phyloP scores from a whole-genome alignment of 2,888 invertebrate genomes.

The Dinocampus coccinellae region DNA sequence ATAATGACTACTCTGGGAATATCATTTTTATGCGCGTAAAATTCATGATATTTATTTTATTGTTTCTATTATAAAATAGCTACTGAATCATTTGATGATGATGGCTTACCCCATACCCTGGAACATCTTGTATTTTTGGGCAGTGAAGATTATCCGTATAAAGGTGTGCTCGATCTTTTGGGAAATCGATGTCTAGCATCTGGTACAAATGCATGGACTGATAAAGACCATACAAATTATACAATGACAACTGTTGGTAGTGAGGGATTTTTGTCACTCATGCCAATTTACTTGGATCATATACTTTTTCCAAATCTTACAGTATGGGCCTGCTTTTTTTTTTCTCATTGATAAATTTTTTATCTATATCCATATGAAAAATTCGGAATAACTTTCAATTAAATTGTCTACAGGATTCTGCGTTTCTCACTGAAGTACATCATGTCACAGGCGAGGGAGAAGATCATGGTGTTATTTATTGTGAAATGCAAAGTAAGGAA shows the following conservation, averaged over 20 bases:
- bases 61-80: too few relatives aligned
- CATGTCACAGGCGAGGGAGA: constrained; percentile 90
- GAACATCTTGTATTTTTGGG: constrained; percentile 94
- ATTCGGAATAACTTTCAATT: too few relatives aligned
- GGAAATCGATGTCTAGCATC: constrained; percentile 92
- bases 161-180: constrained; percentile 88
- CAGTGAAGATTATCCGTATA: constrained; percentile 89
- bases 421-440: constrained; percentile 91
- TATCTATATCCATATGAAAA: too few relatives aligned
- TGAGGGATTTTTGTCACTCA: constrained; percentile 87
- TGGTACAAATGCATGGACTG: constrained; percentile 94
- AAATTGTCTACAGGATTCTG: constrained; percentile 75
- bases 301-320: constrained; percentile 87
- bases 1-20: too few relatives aligned
- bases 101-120: constrained; percentile 92
- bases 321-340: too few relatives aligned
- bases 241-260: constrained; percentile 89
- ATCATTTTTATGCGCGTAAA: too few relatives aligned
- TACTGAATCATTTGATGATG: constrained; percentile 92
- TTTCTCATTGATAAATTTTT: too few relatives aligned
- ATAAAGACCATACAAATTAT: constrained; percentile 89
- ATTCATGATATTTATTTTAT: too few relatives aligned
- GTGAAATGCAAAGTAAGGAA: constrained; percentile 92
- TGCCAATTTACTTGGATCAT: constrained; percentile 93
- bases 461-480: constrained; percentile 95